Conservation (phyloP, 2,797 vertebrate genomes). For the Rhinophrynus dorsalis region DNA sequence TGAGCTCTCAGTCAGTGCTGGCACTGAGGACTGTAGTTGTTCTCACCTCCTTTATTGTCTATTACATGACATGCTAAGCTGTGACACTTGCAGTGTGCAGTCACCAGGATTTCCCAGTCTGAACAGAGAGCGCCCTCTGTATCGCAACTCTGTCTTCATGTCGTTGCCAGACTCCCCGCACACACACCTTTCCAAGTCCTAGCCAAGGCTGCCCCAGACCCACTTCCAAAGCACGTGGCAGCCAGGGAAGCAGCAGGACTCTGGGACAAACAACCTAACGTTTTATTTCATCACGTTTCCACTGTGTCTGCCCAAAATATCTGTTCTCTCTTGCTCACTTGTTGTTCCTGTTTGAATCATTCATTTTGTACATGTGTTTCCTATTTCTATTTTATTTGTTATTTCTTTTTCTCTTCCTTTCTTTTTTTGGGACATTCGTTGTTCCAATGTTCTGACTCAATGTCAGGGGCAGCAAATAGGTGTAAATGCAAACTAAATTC, state of each 20-base stretch:
- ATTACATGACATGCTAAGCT: conserved; percentile 6
- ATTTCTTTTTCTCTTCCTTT: not conserved
- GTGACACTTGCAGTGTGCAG: conserved; percentile 1
- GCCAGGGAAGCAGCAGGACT: conserved; percentile 35
- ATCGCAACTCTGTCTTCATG: conserved; percentile 3
- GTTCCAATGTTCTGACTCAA: not conserved
- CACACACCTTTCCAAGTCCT: conserved; percentile 20
- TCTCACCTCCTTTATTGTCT: not conserved
- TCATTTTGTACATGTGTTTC: not conserved
- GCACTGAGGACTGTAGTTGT: not conserved
- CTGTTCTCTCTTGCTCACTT: not conserved
- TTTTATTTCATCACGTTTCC: conserved; percentile 43
- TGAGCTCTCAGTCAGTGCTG: not conserved
- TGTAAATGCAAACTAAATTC: no score
- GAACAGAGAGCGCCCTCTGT: not conserved
- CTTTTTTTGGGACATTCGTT: not conserved
- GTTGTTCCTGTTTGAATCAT: not conserved
- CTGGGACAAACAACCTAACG: conserved; percentile 27
- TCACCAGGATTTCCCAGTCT: not conserved
- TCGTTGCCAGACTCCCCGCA: conserved; percentile 18
- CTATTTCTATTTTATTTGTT: not conserved
- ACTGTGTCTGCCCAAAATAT: conserved; percentile 33
- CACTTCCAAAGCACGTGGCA: conserved; percentile 46
- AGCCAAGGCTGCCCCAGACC: conserved; percentile 27
- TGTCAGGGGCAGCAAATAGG: no score